Conservation (phyloP, 1,140 invertebrate genomes). For the Oryzaephilus surinamensis region DNA sequence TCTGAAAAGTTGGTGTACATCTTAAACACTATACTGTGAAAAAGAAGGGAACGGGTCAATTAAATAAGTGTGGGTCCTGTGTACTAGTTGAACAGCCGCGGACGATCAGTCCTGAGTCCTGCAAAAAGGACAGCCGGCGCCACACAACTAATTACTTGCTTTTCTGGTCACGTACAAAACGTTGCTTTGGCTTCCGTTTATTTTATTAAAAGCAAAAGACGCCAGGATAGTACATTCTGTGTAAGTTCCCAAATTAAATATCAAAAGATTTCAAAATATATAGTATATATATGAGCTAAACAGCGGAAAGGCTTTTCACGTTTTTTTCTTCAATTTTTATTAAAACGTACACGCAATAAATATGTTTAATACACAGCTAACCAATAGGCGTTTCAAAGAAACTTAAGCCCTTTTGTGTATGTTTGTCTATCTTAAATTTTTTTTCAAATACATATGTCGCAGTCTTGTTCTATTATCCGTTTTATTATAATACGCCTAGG, state of each 20-base stretch:
- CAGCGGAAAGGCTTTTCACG: too few species aligned
- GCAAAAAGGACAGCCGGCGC: slow-evolving; percentile 20
- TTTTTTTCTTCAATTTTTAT: slow-evolving; percentile 1
- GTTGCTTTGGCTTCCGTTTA: slow-evolving; percentile 15
- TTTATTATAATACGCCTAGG: too few species aligned
- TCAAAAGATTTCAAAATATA: slow-evolving; percentile 2
- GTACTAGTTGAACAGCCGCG: too few species aligned
- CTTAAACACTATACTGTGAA: too few species aligned
- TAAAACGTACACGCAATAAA: slow-evolving; percentile 3
- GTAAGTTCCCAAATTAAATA: slow-evolving; percentile 7
- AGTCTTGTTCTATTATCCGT: too few species aligned
- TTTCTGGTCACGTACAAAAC: slow-evolving; percentile 26
- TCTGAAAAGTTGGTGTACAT: too few species aligned
- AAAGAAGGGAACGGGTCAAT: too few species aligned
- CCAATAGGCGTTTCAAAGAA: slow-evolving; percentile 1
- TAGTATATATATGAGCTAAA: too few species aligned
- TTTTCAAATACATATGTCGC: too few species aligned
- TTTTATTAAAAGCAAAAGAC: slow-evolving; percentile 20
- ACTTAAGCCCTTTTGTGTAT: too few species aligned
- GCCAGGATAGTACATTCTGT: slow-evolving; percentile 5
- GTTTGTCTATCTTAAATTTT: too few species aligned
- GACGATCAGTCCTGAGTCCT: slow-evolving; percentile 9
- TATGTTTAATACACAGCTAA: slow-evolving; percentile 1
- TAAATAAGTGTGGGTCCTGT: too few species aligned
- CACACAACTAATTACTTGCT: slow-evolving; percentile 27